Percentiles rank a stretch among this genome's conserved stretches.
These are phyloP conservation scores for Acheta domesticus DNA, from an alignment of 2,888 invertebrate species.

Conservation along the genomic window DNA sequence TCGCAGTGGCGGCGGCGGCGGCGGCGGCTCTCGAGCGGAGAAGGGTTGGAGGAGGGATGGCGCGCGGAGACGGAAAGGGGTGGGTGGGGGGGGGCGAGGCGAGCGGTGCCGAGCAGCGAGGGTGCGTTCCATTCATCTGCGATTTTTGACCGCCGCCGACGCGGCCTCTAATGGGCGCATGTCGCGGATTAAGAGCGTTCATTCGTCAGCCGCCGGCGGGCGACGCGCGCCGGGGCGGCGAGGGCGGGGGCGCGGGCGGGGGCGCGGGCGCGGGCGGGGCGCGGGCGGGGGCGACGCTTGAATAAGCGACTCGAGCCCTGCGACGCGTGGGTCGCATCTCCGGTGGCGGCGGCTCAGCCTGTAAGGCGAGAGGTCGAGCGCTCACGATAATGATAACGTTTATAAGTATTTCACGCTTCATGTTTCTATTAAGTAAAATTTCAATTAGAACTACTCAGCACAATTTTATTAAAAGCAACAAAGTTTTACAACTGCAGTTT, in stretches of 20 bases:
- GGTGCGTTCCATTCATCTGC: slow-evolving; percentile 30
- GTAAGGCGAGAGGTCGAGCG: too few species aligned
- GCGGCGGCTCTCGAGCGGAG: slow-evolving; percentile 21
- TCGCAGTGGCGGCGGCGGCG: slow-evolving; percentile 19
- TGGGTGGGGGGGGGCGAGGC: background rate
- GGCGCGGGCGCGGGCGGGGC: too few species aligned
- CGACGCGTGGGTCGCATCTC: too few species aligned
- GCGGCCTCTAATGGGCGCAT: slow-evolving; percentile 18
- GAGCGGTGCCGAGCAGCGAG: background rate
- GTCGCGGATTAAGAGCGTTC: slow-evolving; percentile 18
- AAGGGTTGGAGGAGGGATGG: slow-evolving; percentile 22
- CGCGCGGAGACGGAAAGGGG: background rate
- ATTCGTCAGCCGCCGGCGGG: background rate
- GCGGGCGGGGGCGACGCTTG: background rate
- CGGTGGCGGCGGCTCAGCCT: too few species aligned
- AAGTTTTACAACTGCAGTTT: too few species aligned
- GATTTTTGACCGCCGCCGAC: slow-evolving; percentile 9
- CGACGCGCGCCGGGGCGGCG: background rate
- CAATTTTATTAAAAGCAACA: too few species aligned
- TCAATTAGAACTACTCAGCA: too few species aligned
- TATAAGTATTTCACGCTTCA: too few species aligned
- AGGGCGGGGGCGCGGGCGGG: background rate
- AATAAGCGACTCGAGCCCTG: background rate
- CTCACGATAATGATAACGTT: too few species aligned
- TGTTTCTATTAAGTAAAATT: too few species aligned